Evolutionary conservation across 2,888 invertebrate genomes (phyloP), one percentile per base, ranked within the genome.

Genomic region (Dorcus hopei): DNA sequence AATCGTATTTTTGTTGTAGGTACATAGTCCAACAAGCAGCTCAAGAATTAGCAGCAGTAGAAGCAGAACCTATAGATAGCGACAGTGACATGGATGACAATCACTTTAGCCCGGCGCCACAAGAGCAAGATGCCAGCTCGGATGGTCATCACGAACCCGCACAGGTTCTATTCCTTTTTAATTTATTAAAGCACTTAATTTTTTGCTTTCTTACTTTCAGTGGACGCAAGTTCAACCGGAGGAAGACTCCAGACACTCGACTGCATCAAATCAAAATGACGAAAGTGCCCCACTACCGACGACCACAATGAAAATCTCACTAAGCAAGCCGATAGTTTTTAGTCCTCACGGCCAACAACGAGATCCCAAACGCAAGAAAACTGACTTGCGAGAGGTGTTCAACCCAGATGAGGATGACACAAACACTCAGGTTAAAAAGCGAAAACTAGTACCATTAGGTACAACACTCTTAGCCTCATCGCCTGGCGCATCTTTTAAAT

Each of bases 361-460:
- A 52, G 68, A 80, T 67, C 80, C 82, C 62, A 87, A 89, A 66
- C 70, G 77, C 70, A 91, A 89, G 78, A 91, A 90, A 75, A 82
- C 91, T 61, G 90, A 90, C 65, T 87, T 93, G 0, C 87, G 90
- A 65, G 91, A 91, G 71, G 92, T 93, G 3, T 94, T 94, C 74
- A 93, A 91, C 78, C 90, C 89, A 59, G 93, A 93, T 67, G 93
- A 93, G 67, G 90, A 90, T 66, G 87, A 87, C 59, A 80, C 77
- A 59, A 76, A 73, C 57, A 76, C 80, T 50, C 77, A 79, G 58
- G 79, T 80, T 55, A 90, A 89, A 75, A 90, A 89, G 79, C 83
- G 92, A 66, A 92, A 91, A 81, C 80, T 93, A 68, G 88, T 90
- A 74, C 90, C 90, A 68, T 79, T 90, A 72, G 89, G 88, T 88